Evolutionary conservation across 2,888 invertebrate species (phyloP), one percentile per base, ranked within the genome.

Genomic region (Gandaritis pyraliata): DNA sequence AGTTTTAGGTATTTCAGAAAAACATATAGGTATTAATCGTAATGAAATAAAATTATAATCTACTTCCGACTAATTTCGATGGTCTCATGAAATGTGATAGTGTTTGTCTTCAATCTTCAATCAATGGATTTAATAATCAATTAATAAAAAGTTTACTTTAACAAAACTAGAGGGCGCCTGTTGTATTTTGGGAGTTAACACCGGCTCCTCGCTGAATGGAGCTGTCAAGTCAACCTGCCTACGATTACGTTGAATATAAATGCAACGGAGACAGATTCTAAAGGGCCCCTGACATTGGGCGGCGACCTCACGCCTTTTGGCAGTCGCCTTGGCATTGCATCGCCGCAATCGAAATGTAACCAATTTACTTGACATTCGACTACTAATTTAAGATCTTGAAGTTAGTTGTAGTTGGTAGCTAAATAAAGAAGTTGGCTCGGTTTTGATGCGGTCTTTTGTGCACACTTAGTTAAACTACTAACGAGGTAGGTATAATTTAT

Each of bases 221-320:
- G 49, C 57, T 29, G 52, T 56, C 48, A 60, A 61, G 41, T 53
- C 48, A 49, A 54, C 41, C 50, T 57, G 33, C 48, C 54, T 39
- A 51, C 43, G 43, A 61, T 58, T 56, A 61, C 61, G 64, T 64
- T 62, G 62, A 70, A 69, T 68, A 65, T 70, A 77, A 78, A 76
- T 78, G 72, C 76, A 72, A 59, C 69, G 59, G 73, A 81, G 75
- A 80, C 80, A 81, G 85, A 84, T 86, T 82, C 85, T 82, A 80
- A 84, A 85, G 88, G 90, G 88, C 90, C 88, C 90, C 90, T 90
- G 90, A 91, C 90, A 90, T 90, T 90, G 90, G 59, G 77, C 71
- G 78, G 75, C 81, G 87, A 83, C 90, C 90, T 88, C 81, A 80
- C 77, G 80, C 78, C 83, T 87, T 91, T 90, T 87, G 90, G 89